These are phyloP conservation scores for Solenopsis fugax DNA, from an alignment of 1,140 invertebrate species.

Conservation along the genomic window DNA sequence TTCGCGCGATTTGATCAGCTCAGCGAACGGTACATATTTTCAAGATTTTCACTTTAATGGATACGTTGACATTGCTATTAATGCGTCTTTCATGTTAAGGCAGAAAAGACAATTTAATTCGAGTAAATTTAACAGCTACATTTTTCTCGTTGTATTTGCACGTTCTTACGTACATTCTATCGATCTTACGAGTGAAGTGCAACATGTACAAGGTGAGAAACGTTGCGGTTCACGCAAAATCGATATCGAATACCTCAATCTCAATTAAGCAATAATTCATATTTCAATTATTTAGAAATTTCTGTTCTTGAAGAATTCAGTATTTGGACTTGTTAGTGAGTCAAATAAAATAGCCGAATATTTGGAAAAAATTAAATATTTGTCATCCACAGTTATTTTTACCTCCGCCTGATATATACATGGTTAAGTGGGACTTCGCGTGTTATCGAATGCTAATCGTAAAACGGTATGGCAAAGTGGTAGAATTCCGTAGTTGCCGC, in stretches of 20 bases:
- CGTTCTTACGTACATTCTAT: background rate
- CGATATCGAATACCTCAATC: background rate
- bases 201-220: background rate
- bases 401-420: background rate
- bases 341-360: background rate
- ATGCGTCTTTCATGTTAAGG: background rate
- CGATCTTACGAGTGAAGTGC: slow-evolving; percentile 14
- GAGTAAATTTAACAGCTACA: background rate
- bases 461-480: slow-evolving; percentile 35
- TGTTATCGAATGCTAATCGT: slow-evolving; percentile 52
- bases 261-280: background rate
- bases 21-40: slow-evolving; percentile 87
- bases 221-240: slow-evolving; percentile 1
- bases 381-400: slow-evolving; percentile 4
- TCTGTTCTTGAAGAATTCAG: background rate
- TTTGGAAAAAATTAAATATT: background rate
- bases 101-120: background rate
- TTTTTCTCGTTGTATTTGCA: background rate
- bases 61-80: background rate
- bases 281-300: background rate
- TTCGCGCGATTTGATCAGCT: slow-evolving; percentile 97
- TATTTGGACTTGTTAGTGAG: background rate
- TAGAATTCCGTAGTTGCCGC: slow-evolving; percentile 26
- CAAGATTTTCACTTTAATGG: background rate
- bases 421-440: slow-evolving; percentile 13